Percentiles rank a stretch among this genome's conserved stretches.
Conservation (phyloP, 2,888 invertebrate species). For the Torymus texanus region DNA sequence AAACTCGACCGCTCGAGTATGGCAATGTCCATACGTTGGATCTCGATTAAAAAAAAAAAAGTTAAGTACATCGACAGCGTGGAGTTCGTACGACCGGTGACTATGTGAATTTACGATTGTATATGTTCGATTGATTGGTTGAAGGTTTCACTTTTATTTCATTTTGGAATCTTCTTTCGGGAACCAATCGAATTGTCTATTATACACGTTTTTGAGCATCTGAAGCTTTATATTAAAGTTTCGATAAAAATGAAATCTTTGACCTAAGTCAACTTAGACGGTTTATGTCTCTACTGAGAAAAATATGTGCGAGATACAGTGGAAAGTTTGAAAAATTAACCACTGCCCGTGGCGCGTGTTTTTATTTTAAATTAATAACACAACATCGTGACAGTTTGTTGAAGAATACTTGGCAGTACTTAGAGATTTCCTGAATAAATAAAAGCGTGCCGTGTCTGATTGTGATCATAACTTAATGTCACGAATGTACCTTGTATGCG, state of each 20-base stretch:
- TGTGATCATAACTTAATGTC: conserved; percentile 66
- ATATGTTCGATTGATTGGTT: conserved; percentile 23
- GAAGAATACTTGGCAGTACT: conserved; percentile 67
- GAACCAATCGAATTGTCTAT: no score
- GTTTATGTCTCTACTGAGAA: neutral
- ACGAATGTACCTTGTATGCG: conserved; percentile 42
- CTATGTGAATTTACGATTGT: conserved; percentile 16
- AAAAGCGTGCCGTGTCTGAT: conserved; percentile 67
- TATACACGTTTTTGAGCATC: neutral
- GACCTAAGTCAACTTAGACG: conserved; percentile 18
- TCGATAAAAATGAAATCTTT: conserved; percentile 23
- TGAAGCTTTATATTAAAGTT: conserved; percentile 27
- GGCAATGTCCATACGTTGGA: conserved; percentile 37
- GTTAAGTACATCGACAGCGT: conserved; percentile 46
- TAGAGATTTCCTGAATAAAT: conserved; percentile 67
- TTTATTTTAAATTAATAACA: conserved; percentile 33
- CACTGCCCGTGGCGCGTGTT: conserved; percentile 16
- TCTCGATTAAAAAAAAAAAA: conserved; percentile 42
- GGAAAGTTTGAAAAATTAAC: conserved; percentile 40
- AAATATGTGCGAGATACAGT: conserved; percentile 1
- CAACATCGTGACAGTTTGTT: conserved; percentile 33
- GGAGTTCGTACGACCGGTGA: conserved; percentile 52
- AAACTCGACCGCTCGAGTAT: conserved; percentile 9
- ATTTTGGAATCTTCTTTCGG: no score
- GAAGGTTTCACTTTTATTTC: conserved; percentile 21